Conservation (phyloP, 2,113 vertebrate genomes). For the Microcebus murinus region DNA sequence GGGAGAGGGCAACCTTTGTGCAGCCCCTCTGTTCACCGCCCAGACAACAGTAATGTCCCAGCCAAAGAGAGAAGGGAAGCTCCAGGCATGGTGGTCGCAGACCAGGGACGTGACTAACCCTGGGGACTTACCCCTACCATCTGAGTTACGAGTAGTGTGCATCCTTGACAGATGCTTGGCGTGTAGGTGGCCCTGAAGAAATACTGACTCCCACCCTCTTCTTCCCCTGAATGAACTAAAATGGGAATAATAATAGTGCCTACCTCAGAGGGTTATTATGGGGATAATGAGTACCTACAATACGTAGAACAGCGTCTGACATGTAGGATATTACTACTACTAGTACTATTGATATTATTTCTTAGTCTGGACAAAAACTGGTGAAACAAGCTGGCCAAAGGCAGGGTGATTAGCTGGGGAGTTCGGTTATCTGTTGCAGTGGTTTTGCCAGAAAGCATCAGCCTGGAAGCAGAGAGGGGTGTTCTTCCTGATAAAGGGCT, state of each 20-base stretch:
- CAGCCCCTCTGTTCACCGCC: not conserved
- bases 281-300: not conserved
- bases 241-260: not conserved
- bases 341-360: not conserved
- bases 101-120: not conserved
- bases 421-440: conserved; percentile 52
- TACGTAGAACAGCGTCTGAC: not conserved
- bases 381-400: not conserved
- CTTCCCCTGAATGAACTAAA: not conserved
- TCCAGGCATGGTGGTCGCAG: not conserved
- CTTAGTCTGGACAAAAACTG: conserved; percentile 3
- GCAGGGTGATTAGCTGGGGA: conserved; percentile 48
- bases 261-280: too few relatives aligned
- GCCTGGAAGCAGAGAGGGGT: not conserved
- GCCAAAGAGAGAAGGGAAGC: not conserved
- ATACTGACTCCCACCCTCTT: not conserved
- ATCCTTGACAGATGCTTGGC: not conserved
- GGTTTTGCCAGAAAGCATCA: not conserved
- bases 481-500: conserved; percentile 58
- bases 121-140: too few relatives aligned
- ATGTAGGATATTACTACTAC: not conserved
- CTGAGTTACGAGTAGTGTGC: not conserved
- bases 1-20: not conserved
- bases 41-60: not conserved
- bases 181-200: not conserved